A percentile compares a stretch with the other conserved stretches of the same genome.
Evolutionary conservation across 2,113 vertebrate genomes (phyloP).

Genomic region (Passer domesticus): DNA sequence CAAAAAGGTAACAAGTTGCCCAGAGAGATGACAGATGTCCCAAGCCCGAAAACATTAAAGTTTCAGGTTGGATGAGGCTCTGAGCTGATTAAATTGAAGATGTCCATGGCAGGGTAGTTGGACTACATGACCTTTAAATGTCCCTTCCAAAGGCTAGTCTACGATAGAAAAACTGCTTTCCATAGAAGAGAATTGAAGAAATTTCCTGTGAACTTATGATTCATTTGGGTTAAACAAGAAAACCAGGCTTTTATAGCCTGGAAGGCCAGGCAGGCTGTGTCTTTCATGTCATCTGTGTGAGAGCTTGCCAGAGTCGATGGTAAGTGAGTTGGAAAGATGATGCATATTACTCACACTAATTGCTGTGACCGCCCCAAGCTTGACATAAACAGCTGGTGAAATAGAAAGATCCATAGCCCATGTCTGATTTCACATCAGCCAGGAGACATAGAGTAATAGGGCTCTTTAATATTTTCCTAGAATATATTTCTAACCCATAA

Average conservation of each 20-base stretch:
- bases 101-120: neutral
- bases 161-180: neutral
- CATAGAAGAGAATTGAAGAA: neutral
- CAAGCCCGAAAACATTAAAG: neutral
- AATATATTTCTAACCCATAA: neutral
- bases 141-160: neutral
- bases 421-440: neutral
- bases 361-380: neutral
- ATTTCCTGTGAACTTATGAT: neutral
- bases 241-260: neutral
- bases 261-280: neutral
- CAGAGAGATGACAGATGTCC: neutral
- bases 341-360: neutral
- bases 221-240: neutral
- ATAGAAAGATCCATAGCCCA: neutral
- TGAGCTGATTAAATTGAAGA: neutral
- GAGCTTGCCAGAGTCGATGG: neutral
- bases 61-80: neutral
- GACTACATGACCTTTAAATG: neutral
- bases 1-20: neutral
- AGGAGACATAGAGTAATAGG: neutral
- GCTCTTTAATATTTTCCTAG: neutral
- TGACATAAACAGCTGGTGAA: slow-evolving; percentile 22
- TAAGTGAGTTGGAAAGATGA: neutral
- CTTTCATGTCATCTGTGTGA: neutral